Percentiles rank a stretch among this genome's conserved stretches.
Conservation (phyloP, 2,113 vertebrate species). For the Argyrosomus japonicus region DNA sequence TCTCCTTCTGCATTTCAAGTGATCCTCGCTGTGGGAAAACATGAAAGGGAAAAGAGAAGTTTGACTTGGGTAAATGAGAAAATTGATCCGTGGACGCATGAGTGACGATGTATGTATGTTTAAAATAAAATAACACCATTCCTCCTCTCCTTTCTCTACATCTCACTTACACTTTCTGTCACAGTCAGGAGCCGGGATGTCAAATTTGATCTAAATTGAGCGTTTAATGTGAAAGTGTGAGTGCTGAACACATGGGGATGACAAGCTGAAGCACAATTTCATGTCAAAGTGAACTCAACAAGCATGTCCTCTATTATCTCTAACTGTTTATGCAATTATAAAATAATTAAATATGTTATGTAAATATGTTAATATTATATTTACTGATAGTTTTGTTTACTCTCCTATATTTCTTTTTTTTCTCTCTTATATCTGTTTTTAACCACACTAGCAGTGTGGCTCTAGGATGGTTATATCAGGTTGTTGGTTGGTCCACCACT, state of each 20-base stretch:
- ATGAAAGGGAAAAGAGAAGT: background rate
- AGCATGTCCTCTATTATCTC: background rate
- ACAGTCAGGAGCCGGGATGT: background rate
- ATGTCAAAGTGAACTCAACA: background rate
- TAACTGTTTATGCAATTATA: background rate
- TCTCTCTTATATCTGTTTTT: too few species aligned
- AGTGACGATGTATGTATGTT: background rate
- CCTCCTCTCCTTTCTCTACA: background rate
- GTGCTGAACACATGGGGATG: background rate
- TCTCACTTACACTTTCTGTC: background rate
- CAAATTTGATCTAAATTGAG: background rate
- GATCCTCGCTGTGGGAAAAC: background rate
- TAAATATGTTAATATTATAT: too few species aligned
- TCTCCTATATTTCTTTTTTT: too few species aligned
- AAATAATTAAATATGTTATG: background rate
- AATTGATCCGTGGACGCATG: background rate
- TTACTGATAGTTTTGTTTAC: background rate
- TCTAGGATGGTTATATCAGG: too few species aligned
- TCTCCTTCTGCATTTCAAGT: constrained; percentile 19
- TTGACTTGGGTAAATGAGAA: background rate
- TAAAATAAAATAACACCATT: background rate
- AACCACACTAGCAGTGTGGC: too few species aligned
- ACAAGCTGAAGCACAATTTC: background rate
- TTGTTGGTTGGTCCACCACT: too few species aligned
- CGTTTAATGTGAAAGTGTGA: background rate